Evolutionary conservation across 2,113 vertebrate species (phyloP), one percentile per base, ranked within the genome.

Genomic region (Trochalopteron elliotii): DNA sequence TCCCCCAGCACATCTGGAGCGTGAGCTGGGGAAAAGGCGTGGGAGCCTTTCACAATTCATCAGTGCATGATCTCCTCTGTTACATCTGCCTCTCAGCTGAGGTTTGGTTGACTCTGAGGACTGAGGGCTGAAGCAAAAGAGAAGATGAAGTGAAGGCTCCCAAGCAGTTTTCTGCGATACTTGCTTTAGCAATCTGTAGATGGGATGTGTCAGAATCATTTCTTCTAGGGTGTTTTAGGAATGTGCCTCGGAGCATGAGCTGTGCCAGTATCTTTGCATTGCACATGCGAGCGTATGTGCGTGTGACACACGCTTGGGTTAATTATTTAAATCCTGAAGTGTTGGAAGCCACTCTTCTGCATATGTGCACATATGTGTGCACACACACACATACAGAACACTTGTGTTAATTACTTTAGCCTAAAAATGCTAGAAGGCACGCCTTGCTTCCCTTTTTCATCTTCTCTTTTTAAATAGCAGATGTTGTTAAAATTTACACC

Each of bases 401-500:
- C 49, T 86, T 37, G 39, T 0, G 8, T 96, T 91, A 65, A 91
- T 96, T 95, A 16, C 68, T 94, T 82, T 44, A 68, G 83, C 33
- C 68, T 91, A 52, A 94, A 96, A 95, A 83, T 60, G 77, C 35
- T 94, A 31, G 56, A 86, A 95, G 50, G 84, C 53, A 82, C 0
- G 55, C 57, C 57, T 92, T 83, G 72, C 35, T 76, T 91, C 15
- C 88, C 87, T 95, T 91, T 56, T n/a, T 42, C 63, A n/a, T 74
- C 10, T 52, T 60, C 31, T 72, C 37, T 78, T 63, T 93, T 91
- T 71, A 30, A 71, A 75, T 83, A 31, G 57, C 35, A 47, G 45
- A 52, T 37, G 60, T 80, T 83, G 60, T 90, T 90, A 87, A 83
- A 90, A 86, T 89, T 94, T 82, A 45, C 87, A 92, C 71, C 77